Conservation (phyloP, 2,113 vertebrate genomes). For the Callionymus lyra region DNA sequence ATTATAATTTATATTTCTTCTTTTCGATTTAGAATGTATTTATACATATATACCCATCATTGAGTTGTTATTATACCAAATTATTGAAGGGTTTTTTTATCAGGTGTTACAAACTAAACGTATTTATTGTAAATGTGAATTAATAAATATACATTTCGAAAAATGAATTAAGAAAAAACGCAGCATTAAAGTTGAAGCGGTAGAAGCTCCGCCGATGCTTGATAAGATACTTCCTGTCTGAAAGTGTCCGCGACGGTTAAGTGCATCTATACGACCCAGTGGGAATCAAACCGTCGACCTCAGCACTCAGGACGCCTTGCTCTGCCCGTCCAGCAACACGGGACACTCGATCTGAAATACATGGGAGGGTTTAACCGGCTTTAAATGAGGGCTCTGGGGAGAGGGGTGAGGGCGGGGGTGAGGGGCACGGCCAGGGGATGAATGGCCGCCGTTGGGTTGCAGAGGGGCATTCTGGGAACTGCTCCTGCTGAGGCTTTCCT, state of each 20-base stretch:
- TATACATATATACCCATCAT: too few species aligned
- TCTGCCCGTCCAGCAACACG: slow-evolving; percentile 4
- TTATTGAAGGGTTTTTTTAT: too few species aligned
- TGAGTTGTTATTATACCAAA: too few species aligned
- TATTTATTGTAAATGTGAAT: too few species aligned
- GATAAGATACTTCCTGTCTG: too few species aligned
- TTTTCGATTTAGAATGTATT: too few species aligned
- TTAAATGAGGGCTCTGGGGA: slow-evolving; percentile 32
- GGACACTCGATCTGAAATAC: slow-evolving; percentile 50
- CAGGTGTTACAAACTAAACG: too few species aligned
- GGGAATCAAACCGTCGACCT: slow-evolving; percentile 40
- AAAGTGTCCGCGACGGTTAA: too few species aligned
- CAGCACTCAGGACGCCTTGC: slow-evolving; percentile 28
- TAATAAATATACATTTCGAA: too few species aligned
- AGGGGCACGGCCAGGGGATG: slow-evolving; percentile 8
- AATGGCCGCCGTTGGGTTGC: slow-evolving; percentile 22
- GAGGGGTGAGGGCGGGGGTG: neutral
- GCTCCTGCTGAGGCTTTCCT: slow-evolving; percentile 41
- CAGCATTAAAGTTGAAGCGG: too few species aligned
- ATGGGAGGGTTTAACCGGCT: slow-evolving; percentile 33
- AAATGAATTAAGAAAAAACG: too few species aligned
- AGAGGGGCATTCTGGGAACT: slow-evolving; percentile 46
- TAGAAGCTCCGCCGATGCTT: neutral
- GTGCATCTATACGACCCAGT: neutral
- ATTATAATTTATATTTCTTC: too few species aligned